These are phyloP conservation scores for Drosophila pandora DNA, from an alignment of 1,140 invertebrate species.

Conservation along the genomic window DNA sequence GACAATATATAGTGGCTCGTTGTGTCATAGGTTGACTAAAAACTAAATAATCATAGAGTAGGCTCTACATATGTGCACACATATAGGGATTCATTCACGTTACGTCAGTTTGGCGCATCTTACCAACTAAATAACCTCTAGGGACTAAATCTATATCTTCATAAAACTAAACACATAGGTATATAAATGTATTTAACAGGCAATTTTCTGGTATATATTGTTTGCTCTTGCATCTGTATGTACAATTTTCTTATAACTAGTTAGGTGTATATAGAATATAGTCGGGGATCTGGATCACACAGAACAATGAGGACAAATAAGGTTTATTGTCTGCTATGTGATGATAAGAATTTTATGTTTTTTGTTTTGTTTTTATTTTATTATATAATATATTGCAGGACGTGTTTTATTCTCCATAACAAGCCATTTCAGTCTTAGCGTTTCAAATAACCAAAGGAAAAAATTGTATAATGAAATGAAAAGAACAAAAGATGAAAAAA, in stretches of 20 bases:
- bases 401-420: conserved; percentile 77
- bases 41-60: conserved; percentile 72
- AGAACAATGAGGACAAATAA: conserved; percentile 52
- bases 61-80: conserved; percentile 41
- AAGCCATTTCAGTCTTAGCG: conserved; percentile 83
- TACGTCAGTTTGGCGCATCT: conserved; percentile 41
- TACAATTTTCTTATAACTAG: conserved; percentile 67
- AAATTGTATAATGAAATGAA: conserved; percentile 50
- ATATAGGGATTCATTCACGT: conserved; percentile 43
- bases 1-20: conserved; percentile 60
- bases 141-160: conserved; percentile 53
- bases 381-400: conserved; percentile 63
- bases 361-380: conserved; percentile 30
- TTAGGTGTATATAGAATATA: conserved; percentile 39
- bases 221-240: conserved; percentile 43
- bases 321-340: conserved; percentile 46
- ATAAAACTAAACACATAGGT: conserved; percentile 63
- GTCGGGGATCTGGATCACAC: conserved; percentile 67
- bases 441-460: conserved; percentile 79
- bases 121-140: conserved; percentile 79
- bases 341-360: conserved; percentile 44
- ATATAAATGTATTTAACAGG: conserved; percentile 82
- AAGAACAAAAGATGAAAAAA: conserved; percentile 36
- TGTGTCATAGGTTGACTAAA: conserved; percentile 58
- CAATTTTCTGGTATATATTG: conserved; percentile 71